Base-by-base conservation (phyloP, 2,888 invertebrate species). In the Digitonthophagus gazella region DNA sequence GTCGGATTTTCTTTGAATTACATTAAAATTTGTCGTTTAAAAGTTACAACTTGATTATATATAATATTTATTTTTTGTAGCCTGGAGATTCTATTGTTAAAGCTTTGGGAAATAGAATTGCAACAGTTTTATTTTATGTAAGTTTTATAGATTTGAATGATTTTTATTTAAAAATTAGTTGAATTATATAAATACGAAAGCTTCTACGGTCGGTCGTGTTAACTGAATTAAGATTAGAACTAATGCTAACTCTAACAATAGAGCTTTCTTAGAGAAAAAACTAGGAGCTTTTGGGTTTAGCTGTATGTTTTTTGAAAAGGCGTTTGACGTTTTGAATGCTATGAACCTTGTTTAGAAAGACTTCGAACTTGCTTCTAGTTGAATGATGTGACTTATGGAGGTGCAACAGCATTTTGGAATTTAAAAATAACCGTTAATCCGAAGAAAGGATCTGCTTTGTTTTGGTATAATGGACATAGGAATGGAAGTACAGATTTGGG, bases 341-440 rank as follows among this genome's bases (percentile, higher is more conserved):
- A 54, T 54, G 54, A 54, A 2, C 14, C 11, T 54, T 2, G 14
- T 58, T 1, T 64, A 19, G 16, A n/a, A 16, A 11, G 64, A 15
- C 15, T 15, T 1, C 67, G 65, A n/a, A n/a, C 16, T 75, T 58
- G 78, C 82, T 70, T 75, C 87, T 86, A 84, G 54, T 2, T 89
- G 84, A 83, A 83, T 67, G 86, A 88, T 77, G 88, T 89, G 20
- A 84, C 84, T 72, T 85, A 84, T 54, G 89, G 89, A 28, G 89
- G 89, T 18, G 86, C 86, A 2, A 89, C 89, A 6, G 88, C 88
- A 0, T 89, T 89, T 78, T 86, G 88, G 3, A 22, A n/a, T 20
- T 15, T 67, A 20, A 71, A 66, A 0, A 16, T 72, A 15, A 64
- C 66, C 1, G 66, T 74, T 0, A 15, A 65, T 15, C 88, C 89